Evolutionary conservation across 2,113 vertebrate species (phyloP).

Genomic region (Opisthocomus hoazin): DNA sequence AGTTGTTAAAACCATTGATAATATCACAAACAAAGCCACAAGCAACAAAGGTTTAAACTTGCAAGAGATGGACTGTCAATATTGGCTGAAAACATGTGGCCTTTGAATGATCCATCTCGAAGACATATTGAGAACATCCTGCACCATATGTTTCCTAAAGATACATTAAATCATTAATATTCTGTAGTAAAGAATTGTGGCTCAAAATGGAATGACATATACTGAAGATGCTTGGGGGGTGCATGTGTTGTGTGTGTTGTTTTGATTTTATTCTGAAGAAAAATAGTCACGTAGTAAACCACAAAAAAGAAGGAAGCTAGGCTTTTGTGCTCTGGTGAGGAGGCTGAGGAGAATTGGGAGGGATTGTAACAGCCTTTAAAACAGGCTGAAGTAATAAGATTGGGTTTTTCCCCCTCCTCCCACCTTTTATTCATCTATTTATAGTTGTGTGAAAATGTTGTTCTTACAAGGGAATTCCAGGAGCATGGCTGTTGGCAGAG

Average conservation of each 20-base stretch:
- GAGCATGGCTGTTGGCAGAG: not conserved
- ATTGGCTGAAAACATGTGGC: not conserved
- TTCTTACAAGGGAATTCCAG: not conserved
- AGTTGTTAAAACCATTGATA: not conserved
- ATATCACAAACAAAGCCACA: not conserved
- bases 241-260: not conserved
- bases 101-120: not conserved
- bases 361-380: not conserved
- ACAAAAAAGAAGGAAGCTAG: not conserved
- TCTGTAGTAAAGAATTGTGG: not conserved
- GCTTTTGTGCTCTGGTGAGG: not conserved
- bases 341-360: not conserved
- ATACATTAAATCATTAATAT: not conserved
- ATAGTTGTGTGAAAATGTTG: not conserved
- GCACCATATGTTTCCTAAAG: not conserved
- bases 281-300: not conserved
- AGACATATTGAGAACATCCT: not conserved
- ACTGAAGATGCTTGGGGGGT: not conserved
- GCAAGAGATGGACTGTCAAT: not conserved
- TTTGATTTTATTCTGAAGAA: not conserved
- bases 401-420: not conserved
- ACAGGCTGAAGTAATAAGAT: not conserved
- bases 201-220: not conserved
- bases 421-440: not conserved
- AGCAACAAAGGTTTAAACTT: not conserved